Base-by-base conservation (phyloP, 2,113 vertebrate genomes). In the Campylorhamphus procurvoides region DNA sequence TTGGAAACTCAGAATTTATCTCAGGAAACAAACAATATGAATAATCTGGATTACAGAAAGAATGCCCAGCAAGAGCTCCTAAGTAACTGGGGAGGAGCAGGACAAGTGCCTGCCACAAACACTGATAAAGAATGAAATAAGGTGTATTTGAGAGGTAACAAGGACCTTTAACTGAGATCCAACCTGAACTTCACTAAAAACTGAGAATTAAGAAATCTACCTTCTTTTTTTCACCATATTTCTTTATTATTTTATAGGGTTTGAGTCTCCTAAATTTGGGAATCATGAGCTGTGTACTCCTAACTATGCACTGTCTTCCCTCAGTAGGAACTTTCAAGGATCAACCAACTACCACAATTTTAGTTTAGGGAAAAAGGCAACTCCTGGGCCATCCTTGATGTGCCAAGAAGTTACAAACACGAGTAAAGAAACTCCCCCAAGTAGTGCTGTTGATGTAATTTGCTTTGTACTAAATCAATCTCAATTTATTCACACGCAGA, bases 51-150 rank as follows among this genome's bases (percentile, higher is more conserved):
- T 46, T 67, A 14, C 18, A 69, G 35, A 62, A 44, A 44, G 5
- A 29, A 69, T 46, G 60, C 15, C 59, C 59, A 88, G 37, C 35
- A 40, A 28, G 28, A 76, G 23, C 4, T 77, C 59, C 46, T 39
- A 80, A n/a, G 44, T 35, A 35, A 29, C 9, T 80, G 6, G 5
- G 29, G 72, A 85, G 16, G n/a, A 73, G 8, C 3, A 64, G 17
- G 10, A 35, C 6, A 22, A 77, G 22, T 27, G 44, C 28, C n/a
- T 77, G 31, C 16, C 16, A 35, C 14, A 49, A 66, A 55, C 10
- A 18, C 31, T 55, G 9, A 37, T 1, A 37, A 1, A 18, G n/a
- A 69, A 47, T 19, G 0, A 7, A 8, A 7, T 59, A 35, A 29
- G 18, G 16, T 5, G 0, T 35, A 39, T 76, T 40, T 91, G 31